These are phyloP conservation scores for Ormyrus thymus DNA, from an alignment of 2,888 invertebrate species.

Conservation along the genomic window DNA sequence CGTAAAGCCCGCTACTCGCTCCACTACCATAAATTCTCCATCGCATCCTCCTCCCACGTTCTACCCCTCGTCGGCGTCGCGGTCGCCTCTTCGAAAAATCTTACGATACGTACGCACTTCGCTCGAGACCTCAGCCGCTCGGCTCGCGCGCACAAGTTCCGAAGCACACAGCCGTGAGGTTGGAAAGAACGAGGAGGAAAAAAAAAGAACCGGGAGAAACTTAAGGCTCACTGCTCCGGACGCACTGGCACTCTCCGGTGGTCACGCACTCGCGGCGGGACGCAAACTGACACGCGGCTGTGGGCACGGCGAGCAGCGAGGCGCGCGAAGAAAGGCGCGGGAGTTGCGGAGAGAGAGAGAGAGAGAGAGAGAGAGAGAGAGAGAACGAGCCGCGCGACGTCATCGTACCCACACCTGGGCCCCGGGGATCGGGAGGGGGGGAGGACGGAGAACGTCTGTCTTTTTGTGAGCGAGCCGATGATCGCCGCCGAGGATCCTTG, in stretches of 20 bases:
- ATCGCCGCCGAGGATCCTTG: no score
- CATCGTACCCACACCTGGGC: no score
- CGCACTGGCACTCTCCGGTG: slow-evolving; percentile 5
- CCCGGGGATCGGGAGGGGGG: no score
- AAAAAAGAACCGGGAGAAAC: no score
- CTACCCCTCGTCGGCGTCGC: background rate
- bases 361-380: slow-evolving; percentile 33
- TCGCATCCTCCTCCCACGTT: background rate
- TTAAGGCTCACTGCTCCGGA: background rate
- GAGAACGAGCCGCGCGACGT: background rate
- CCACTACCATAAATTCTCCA: background rate
- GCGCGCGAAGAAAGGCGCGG: slow-evolving; percentile 72
- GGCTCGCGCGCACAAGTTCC: background rate
- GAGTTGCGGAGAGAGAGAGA: slow-evolving; percentile 57
- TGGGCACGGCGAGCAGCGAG: slow-evolving; percentile 41
- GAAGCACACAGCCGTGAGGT: background rate
- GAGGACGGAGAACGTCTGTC: no score
- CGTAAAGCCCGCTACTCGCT: slow-evolving; percentile 13
- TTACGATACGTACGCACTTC: slow-evolving; percentile 28
- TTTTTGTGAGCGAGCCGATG: no score
- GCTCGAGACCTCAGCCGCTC: slow-evolving; percentile 5
- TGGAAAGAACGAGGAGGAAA: background rate
- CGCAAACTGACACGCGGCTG: slow-evolving; percentile 69
- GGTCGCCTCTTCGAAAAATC: no score
- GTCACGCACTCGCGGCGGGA: slow-evolving; percentile 65